Evolutionary conservation across 30 jellyfish, hydroid and myxozoan genomes (phyloP).

Genomic region (Aurelia sp.): DNA sequence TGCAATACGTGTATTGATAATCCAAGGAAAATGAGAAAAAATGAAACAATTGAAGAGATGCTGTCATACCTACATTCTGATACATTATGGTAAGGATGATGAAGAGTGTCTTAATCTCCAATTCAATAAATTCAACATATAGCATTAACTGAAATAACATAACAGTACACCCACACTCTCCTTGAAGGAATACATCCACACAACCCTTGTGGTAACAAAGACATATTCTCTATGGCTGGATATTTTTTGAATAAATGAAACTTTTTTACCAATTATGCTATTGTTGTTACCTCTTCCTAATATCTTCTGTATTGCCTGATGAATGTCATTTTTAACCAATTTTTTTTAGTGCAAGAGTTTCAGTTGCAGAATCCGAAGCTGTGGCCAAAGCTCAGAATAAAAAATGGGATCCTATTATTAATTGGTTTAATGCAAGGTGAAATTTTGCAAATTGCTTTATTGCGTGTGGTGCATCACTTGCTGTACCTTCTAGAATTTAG

Average conservation of each 20-base stretch:
- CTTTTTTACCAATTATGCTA: not conserved
- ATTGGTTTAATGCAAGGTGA: constrained; percentile 86
- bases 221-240: not conserved
- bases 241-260: not conserved
- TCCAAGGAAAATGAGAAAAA: constrained; percentile 64
- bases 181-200: too few species aligned
- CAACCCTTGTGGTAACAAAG: too few species aligned
- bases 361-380: constrained; percentile 73
- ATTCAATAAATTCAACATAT: too few species aligned
- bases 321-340: not conserved
- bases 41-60: constrained; percentile 49
- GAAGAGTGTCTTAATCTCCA: not conserved
- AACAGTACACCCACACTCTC: too few species aligned
- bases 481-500: too few species aligned
- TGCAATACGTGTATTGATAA: constrained; percentile 96
- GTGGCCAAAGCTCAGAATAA: constrained; percentile 50
- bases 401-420: constrained; percentile 79
- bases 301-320: not conserved
- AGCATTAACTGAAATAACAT: too few species aligned
- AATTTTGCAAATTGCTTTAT: too few species aligned
- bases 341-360: constrained; percentile 70
- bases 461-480: too few species aligned
- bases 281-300: not conserved
- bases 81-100: constrained; percentile 72
- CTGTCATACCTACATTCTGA: constrained; percentile 79